Conservation (phyloP, 1,140 invertebrate species). For the Drosophila azteca region DNA sequence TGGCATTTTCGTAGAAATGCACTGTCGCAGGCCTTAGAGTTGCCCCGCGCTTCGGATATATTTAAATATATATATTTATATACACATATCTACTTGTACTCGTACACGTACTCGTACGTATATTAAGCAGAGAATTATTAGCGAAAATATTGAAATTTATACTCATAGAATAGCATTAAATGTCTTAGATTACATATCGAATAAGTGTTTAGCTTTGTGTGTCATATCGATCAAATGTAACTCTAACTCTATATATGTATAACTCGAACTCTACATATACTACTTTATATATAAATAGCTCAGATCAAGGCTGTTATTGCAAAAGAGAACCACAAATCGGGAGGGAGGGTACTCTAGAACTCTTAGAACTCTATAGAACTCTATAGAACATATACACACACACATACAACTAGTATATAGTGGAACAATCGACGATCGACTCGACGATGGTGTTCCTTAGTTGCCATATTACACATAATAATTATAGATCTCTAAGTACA, state of each 20-base stretch:
- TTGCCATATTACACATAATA: slow-evolving; percentile 48
- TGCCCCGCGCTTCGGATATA: slow-evolving; percentile 18
- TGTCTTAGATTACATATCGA: slow-evolving; percentile 63
- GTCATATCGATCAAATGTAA: slow-evolving; percentile 51
- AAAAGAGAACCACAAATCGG: slow-evolving; percentile 28
- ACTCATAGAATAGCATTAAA: slow-evolving; percentile 63
- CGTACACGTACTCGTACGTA: too few relatives aligned
- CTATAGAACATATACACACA: slow-evolving; percentile 21
- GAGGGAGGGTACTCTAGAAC: slow-evolving; percentile 9
- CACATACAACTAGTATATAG: slow-evolving; percentile 48
- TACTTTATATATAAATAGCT: slow-evolving; percentile 45
- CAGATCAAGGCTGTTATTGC: slow-evolving; percentile 69
- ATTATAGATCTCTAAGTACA: slow-evolving; percentile 65
- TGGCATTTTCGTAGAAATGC: slow-evolving; percentile 61
- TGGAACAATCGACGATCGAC: slow-evolving; percentile 32
- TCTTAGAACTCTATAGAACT: slow-evolving; percentile 46
- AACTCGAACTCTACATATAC: too few relatives aligned
- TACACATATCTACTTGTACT: not conserved
- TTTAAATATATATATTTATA: slow-evolving; percentile 11
- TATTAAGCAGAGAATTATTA: slow-evolving; percentile 10
- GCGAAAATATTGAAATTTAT: slow-evolving; percentile 33
- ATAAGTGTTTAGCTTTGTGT: slow-evolving; percentile 79
- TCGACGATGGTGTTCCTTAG: slow-evolving; percentile 51
- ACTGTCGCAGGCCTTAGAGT: slow-evolving; percentile 43
- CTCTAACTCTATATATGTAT: slow-evolving; percentile 57